Conservation (phyloP, 2,888 invertebrate genomes). For the Trypoxylon attenuatum region DNA sequence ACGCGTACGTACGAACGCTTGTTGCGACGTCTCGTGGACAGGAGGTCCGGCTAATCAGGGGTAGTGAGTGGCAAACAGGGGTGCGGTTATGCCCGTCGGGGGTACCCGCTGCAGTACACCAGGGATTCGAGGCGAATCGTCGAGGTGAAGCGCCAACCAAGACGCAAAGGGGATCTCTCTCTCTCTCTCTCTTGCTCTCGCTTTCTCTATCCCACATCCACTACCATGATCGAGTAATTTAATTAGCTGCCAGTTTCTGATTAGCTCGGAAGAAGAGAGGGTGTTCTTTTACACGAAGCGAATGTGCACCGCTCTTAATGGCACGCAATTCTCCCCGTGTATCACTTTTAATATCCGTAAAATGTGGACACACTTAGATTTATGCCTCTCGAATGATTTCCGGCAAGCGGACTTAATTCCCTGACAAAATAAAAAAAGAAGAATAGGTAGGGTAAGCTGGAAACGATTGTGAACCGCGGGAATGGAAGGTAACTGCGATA, state of each 20-base stretch:
- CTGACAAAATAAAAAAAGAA: no score
- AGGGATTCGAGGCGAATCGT: constrained; percentile 56
- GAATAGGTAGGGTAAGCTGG: background rate
- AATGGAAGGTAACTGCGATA: constrained; percentile 35
- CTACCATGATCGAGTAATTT: constrained; percentile 52
- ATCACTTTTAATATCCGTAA: constrained; percentile 51
- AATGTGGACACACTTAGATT: no score
- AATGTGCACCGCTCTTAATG: constrained; percentile 8
- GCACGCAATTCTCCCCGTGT: constrained; percentile 25
- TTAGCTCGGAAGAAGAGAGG: constrained; percentile 40
- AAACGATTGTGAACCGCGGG: constrained; percentile 22
- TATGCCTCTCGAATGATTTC: constrained; percentile 17
- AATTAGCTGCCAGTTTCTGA: constrained; percentile 54
- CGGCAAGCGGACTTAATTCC: background rate
- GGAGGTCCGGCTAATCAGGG: constrained; percentile 74
- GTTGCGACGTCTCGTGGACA: constrained; percentile 68
- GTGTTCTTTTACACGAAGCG: constrained; percentile 23
- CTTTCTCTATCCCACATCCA: constrained; percentile 32
- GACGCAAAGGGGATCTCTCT: constrained; percentile 8
- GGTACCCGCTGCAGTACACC: constrained; percentile 57
- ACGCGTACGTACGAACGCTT: constrained; percentile 26
- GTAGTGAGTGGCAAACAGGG: constrained; percentile 75
- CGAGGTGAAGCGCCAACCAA: constrained; percentile 27
- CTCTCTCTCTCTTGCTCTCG: constrained; percentile 26
- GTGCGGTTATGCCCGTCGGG: constrained; percentile 67